Base-by-base conservation (phyloP, 1,140 invertebrate genomes). In the Luehdorfia chinensis region DNA sequence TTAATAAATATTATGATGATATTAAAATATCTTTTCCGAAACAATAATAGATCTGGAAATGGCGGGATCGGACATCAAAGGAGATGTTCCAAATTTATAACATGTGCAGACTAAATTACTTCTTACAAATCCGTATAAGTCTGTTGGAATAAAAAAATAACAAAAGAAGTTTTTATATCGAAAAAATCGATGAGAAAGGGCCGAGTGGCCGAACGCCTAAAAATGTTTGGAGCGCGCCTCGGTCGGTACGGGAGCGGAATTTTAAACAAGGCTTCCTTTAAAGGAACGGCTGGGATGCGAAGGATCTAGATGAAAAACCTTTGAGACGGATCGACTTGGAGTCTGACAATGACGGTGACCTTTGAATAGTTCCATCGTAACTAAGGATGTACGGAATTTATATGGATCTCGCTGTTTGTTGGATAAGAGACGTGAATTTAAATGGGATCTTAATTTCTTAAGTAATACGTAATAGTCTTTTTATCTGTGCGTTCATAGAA, bases 191-290 rank as follows among this genome's bases (percentile, higher is more conserved):
- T 74, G 74, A 57, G 68, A 75, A 71, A 55, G 55, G 54, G 64
- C 51, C 58, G 55, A 59, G 52, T 57, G 50, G 47, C 46, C 51
- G 59, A 51, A 74, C 74, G 72, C 69, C 65, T 64, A 75, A 79
- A 66, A 68, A 79, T 83, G 74, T 79, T 59, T 23, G 66, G 65
- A 63, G 49, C 59, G 65, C 64, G 55, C 49, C 60, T 55, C 48
- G 48, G 18, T 32, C 41, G 23, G 59, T 60, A 81, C 77, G 74
- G 54, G 63, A 67, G 52, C 25, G 70, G 77, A 81, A 81, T 81
- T 66, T 79, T 70, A 79, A 79, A 69, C 45, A 78, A 66, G 52
- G 57, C 50, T 64, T 75, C 66, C 68, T 65, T 64, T 3, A 54
- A 75, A 62, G 67, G 75, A 47, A 47, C 57, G 49, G 45, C 45